Percentiles rank a stretch among this genome's conserved stretches.
phyloP scores from a whole-genome alignment of 1,140 invertebrate genomes.

The Drosophila parabipectinata region DNA sequence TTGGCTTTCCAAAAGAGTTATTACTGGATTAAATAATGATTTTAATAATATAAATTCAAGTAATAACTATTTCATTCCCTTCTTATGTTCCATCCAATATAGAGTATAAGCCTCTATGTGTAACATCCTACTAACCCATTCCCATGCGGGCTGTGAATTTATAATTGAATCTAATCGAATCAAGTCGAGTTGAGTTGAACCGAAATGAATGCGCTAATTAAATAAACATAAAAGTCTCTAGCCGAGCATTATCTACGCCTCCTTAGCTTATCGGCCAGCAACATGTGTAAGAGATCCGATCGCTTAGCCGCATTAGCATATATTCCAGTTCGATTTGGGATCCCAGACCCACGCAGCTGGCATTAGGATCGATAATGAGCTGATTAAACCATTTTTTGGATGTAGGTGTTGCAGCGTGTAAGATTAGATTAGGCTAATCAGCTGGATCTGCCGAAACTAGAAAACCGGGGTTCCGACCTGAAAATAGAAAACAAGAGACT shows the following conservation, averaged over 20 bases:
- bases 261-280: slow-evolving; percentile 70
- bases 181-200: slow-evolving; percentile 15
- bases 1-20: neutral
- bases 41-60: slow-evolving; percentile 1
- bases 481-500: slow-evolving; percentile 3
- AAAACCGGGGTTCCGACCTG: neutral
- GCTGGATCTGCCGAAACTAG: slow-evolving; percentile 41
- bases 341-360: slow-evolving; percentile 55
- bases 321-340: slow-evolving; percentile 9
- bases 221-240: slow-evolving; percentile 71
- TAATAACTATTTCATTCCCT: neutral
- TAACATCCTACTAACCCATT: slow-evolving; percentile 33
- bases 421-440: slow-evolving; percentile 82
- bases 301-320: slow-evolving; percentile 57
- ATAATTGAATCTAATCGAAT: slow-evolving; percentile 48
- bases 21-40: neutral
- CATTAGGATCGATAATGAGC: slow-evolving; percentile 65
- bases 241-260: slow-evolving; percentile 72
- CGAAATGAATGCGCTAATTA: slow-evolving; percentile 72
- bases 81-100: slow-evolving; percentile 14
- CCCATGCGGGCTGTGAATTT: slow-evolving; percentile 45
- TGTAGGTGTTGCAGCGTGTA: slow-evolving; percentile 74
- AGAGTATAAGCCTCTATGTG: slow-evolving; percentile 3
- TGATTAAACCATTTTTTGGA: slow-evolving; percentile 37
- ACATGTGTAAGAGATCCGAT: slow-evolving; percentile 64